phyloP scores from a whole-genome alignment of 2,888 invertebrate genomes.

The Apocheima hispidaria region DNA sequence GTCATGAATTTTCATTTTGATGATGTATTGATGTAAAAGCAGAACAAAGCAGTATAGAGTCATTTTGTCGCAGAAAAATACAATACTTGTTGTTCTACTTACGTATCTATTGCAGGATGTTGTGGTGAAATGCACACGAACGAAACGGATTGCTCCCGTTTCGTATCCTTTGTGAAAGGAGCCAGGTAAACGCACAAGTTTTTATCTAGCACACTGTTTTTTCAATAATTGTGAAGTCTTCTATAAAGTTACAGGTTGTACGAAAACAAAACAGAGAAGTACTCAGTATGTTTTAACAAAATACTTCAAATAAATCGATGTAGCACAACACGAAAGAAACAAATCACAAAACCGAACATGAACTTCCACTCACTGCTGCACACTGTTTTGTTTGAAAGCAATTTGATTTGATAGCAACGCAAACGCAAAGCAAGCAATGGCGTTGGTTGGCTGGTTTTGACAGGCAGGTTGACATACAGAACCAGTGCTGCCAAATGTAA shows the following conservation, averaged over 20 bases:
- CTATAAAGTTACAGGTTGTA: conserved; percentile 27
- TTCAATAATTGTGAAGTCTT: conserved; percentile 39
- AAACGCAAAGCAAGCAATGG: neutral
- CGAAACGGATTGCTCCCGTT: conserved; percentile 44
- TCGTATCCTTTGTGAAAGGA: conserved; percentile 76
- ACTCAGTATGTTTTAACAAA: conserved; percentile 59
- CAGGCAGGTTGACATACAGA: conserved; percentile 47
- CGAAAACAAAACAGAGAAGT: conserved; percentile 52
- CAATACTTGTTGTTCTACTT: conserved; percentile 48
- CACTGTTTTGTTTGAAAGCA: conserved; percentile 48
- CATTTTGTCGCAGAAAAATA: neutral
- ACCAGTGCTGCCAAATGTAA: no score
- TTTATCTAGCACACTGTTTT: conserved; percentile 48
- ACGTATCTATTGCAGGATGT: conserved; percentile 55
- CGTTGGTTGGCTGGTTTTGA: conserved; percentile 46
- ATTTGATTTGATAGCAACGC: conserved; percentile 20
- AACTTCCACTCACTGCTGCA: conserved; percentile 58
- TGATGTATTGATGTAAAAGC: neutral
- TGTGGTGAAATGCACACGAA: conserved; percentile 58
- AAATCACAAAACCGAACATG: conserved; percentile 60
- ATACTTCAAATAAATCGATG: conserved; percentile 56
- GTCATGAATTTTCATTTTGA: neutral
- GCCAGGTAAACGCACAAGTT: conserved; percentile 53
- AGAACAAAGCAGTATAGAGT: neutral
- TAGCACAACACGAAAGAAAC: conserved; percentile 54